These are phyloP conservation scores for Papilio helenus DNA, from an alignment of 1,140 invertebrate species.

Conservation along the genomic window DNA sequence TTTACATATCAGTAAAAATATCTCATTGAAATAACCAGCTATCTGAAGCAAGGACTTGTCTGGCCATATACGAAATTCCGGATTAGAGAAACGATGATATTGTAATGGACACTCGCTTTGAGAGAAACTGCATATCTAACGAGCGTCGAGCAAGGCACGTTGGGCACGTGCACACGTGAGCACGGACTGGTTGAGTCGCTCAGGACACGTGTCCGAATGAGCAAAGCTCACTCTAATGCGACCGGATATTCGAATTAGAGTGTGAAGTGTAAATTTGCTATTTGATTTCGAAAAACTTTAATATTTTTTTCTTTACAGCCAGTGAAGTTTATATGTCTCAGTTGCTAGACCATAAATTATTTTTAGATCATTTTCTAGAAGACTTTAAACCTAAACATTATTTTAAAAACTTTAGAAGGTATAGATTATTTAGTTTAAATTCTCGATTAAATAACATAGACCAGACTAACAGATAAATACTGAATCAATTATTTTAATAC, in stretches of 20 bases:
- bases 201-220: neutral
- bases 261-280: neutral
- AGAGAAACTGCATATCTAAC: constrained; percentile 34
- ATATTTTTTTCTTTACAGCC: neutral
- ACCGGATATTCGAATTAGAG: constrained; percentile 3
- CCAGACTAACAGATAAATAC: no score
- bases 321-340: no score
- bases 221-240: constrained; percentile 8
- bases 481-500: no score
- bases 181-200: neutral
- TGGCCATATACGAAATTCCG: constrained; percentile 8
- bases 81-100: constrained; percentile 36
- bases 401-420: no score
- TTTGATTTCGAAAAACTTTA: neutral
- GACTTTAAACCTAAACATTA: no score
- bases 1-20: neutral
- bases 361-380: no score
- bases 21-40: neutral
- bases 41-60: neutral
- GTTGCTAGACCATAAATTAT: no score
- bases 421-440: no score
- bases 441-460: no score
- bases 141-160: neutral
- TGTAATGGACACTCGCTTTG: constrained; percentile 31
- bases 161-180: neutral